Percentiles rank a stretch among this genome's conserved stretches.
phyloP scores from a whole-genome alignment of 2,113 vertebrate species.

The Epinephelus cyanopodus region DNA sequence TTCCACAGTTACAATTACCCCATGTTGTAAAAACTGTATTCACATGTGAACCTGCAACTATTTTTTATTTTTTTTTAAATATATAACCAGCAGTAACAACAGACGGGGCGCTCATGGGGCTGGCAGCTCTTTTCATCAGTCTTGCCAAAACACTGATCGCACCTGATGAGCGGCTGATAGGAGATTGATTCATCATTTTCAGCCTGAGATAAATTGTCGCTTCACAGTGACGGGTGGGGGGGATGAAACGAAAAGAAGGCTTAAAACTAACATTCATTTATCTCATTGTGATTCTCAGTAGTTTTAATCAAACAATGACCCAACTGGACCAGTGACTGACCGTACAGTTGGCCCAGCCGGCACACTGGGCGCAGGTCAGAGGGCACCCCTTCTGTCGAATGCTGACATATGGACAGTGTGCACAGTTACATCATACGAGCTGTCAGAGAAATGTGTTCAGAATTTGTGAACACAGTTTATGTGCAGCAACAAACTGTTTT shows the following conservation, averaged over 20 bases:
- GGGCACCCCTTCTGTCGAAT: background rate
- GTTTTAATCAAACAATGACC: constrained; percentile 14
- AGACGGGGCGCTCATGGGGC: constrained; percentile 34
- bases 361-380: background rate
- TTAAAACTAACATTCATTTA: background rate
- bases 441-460: background rate
- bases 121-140: constrained; percentile 53
- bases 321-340: constrained; percentile 2
- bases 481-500: background rate
- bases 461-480: background rate
- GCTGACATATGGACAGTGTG: background rate
- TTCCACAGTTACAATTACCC: background rate
- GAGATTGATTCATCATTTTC: constrained; percentile 52
- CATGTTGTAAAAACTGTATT: constrained; percentile 11
- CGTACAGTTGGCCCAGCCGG: background rate
- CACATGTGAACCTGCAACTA: background rate
- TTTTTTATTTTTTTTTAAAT: constrained; percentile 13
- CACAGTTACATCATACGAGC: background rate
- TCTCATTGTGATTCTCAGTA: constrained; percentile 10
- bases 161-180: constrained; percentile 59
- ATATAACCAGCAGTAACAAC: constrained; percentile 42
- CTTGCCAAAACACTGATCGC: constrained; percentile 58
- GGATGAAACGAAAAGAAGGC: constrained; percentile 13
- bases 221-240: constrained; percentile 5
- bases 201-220: constrained; percentile 34